Evolutionary conservation across 2,797 vertebrate species (phyloP), one percentile per base, ranked within the genome.

Genomic region (Silurus aristotelis): DNA sequence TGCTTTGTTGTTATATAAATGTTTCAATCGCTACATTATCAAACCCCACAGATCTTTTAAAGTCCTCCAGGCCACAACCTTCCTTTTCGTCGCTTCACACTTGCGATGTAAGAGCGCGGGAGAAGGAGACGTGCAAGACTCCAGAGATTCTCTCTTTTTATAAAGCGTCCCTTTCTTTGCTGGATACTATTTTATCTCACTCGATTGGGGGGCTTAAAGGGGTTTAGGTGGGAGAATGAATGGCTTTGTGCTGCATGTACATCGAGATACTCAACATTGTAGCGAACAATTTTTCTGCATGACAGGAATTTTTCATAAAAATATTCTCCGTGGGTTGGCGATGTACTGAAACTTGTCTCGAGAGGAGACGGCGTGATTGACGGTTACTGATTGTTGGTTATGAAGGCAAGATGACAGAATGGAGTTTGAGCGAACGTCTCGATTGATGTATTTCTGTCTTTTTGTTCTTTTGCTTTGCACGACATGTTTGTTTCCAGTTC

Each of bases 141-240:
- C 10, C 31, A 43, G 27, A 0, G 5, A 38, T 27, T 38, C 60
- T 77, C n/a, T 77, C 20, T 25, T 76, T 56, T 58, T 27, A 76
- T 58, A 77, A 77, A 77, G 1, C 17, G 5, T 38, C 60, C 19
- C 27, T 78, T 78, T 75, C n/a, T 75, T 75, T 75, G 56, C 72
- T 8, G 13, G 10, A 22, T 38, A 8, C 2, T 43, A 7, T 61
- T 77, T 60, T 38, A 38, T 61, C 12, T 78, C 31, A 43, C 56
- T 61, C 25, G 1, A 43, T 43, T 61, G 19, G 22, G 22, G 5
- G 31, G 56, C 12, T 43, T 60, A 31, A 31, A 60, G 31, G 31
- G 3, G 38, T 38, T 38, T 38, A 38, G 38, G 38, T 38, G 38
- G 38, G 38, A 38, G 38, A 38, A 38, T 38, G 3, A 38, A 38